Evolutionary conservation across 2,888 invertebrate genomes (phyloP), one percentile per base, ranked within the genome.

Genomic region (Lasioglossum figueresi): DNA sequence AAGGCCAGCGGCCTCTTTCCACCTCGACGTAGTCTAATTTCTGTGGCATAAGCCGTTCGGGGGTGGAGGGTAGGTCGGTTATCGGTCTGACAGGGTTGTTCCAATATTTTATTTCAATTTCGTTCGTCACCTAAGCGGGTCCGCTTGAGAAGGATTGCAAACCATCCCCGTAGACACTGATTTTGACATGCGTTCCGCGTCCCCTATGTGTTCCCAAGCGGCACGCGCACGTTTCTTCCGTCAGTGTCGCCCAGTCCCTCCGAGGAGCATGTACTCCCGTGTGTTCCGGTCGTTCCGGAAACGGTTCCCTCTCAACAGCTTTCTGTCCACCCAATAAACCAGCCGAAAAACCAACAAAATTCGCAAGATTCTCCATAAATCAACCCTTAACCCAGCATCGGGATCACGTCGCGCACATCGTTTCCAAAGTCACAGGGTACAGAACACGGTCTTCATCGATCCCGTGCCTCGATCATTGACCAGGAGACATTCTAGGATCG

Each of bases 171-270:
- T 72, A 34, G 85, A 85, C n/a, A 79, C 76, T 88, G 80, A 85
- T 78, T 82, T 76, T 87, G 89, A 89, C 80, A 82, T 83, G 88
- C 86, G 86, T 86, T 84, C 74, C 83, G 79, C 82, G 80, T 88
- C 82, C 76, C 75, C 72, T 68, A 43, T 59, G 75, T 68, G 77
- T 85, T 84, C 70, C 76, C 79, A 68, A 80, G 71, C 83, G 80
- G 85, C 77, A 85, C 86, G 85, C 87, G 88, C 83, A 83, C 86
- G 66, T 89, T 90, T 86, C 88, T 80, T 83, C 87, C 84, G 79
- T 85, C 91, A 91, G 90, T 91, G 66, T 86, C 86, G 89, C 78
- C 84, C 90, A 79, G 91, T 86, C 91, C 82, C 78, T 84, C 90
- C 82, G 75, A 81, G 76, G 86, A 84, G 91, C 71, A 79, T 52